Base-by-base conservation (phyloP, 2,113 vertebrate species). In the Plecturocebus donacophilus region DNA sequence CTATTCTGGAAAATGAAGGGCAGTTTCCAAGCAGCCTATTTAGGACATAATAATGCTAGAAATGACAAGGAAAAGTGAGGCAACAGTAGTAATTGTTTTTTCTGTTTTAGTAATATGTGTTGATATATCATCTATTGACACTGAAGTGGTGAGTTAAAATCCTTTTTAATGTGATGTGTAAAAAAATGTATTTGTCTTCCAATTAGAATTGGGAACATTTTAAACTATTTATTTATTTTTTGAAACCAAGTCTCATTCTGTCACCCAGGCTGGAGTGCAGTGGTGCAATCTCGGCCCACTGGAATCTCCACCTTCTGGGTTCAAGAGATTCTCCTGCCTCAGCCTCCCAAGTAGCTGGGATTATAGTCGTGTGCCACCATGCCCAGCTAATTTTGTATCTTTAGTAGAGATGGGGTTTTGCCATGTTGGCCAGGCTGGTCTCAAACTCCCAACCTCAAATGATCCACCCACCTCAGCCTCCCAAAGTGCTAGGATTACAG, bases 161-260 rank as follows among this genome's bases (percentile, higher is more conserved):
- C 42, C 13, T 73, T 77, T 96, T 82, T 64, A 40, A 73, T 40
- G 40, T 90, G 77, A 77, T 52, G 56, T 49, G 80, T 76, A 87
- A 81, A 64, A 64, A 64, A 70, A 90, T 77, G 20, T 70, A 64
- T 96, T 96, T 82, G 49, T 35, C 52, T 95, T 95, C 56, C 27
- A 76, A 16, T 95, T 92, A 85, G 42, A 61, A 58, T 38, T 61
- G 75, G 54, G 23, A 93, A 42, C 12, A 21, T 30, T 54, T 32
- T 14, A 13, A 64, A 64, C 30, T 64, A 64, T 64, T 64, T 32
- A 30, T 64, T 64, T 30, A 30, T 64, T 64, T 94, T 79, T 38
- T 32, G 25, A 42, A 30, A 30, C 61, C 30, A 27, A 30, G 11
- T 64, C 27, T 64, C 61, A 64, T 30, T 64, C 61, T 64, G 12